Evolutionary conservation across 2,888 invertebrate genomes (phyloP), one percentile per base, ranked within the genome.

Genomic region (Drosophila mercatorum): DNA sequence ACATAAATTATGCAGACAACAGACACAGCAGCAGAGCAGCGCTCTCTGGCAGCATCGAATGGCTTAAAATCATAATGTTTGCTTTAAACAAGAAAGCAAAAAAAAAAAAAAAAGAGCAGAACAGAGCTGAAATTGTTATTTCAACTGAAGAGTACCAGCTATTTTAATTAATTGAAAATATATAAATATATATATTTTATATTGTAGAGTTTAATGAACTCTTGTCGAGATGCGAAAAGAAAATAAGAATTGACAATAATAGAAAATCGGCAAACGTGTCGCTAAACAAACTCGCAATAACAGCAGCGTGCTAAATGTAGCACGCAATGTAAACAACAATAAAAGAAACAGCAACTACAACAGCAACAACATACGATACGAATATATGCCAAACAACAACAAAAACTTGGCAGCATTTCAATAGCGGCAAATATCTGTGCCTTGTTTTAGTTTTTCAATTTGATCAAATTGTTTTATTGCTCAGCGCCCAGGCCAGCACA

Each of bases 1-100:
- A 59, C 72, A 89, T 86, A 88, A 89, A 88, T 85, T 85, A 86
- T 86, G 64, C 67, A 75, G 61, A 3, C 59, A 44, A 31, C 61
- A 46, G 71, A 68, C 52, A 41, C 38, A 14, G 17, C 26, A 17
- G 28, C 40, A 34, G 34, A 26, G 28, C 17, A 58, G 28, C 58
- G 28, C 4, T 47, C 26, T 26, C 43, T 51, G 10, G 8, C 11
- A 7, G 11, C n/a, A 17, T 17, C 49, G 14, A 47, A 41, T 11
- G 36, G 46, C 36, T 62, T 61, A 55, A 70, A 62, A 49, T 34
- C 38, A 31, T 34, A 51, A 38, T 28, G 43, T 61, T 55, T 43
- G 41, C 36, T 26, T 47, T 43, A 5, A 59, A 5, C 56, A 57
- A 34, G 22, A 8, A 8, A 22, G 5, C 0, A 17, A 43, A 8